A percentile compares a stretch with the other conserved stretches of the same genome.
These are phyloP conservation scores for Wiebesia pumilae DNA, from an alignment of 1,140 invertebrate species.

Conservation along the genomic window DNA sequence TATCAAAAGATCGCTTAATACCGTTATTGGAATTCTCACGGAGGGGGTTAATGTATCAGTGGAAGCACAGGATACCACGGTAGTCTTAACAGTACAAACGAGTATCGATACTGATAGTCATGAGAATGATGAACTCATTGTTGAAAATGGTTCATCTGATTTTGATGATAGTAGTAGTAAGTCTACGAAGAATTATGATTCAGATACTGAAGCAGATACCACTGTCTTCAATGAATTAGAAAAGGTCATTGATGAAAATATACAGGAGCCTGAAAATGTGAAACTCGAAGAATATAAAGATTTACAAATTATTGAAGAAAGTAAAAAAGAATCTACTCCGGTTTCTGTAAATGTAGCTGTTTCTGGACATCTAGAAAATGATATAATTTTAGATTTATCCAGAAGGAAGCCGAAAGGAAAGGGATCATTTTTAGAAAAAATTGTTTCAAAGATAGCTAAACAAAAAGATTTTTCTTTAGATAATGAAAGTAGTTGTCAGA, in stretches of 20 bases:
- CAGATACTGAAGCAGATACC: not conserved
- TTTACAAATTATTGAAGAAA: not conserved
- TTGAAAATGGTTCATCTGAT: constrained; percentile 23
- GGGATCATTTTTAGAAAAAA: constrained; percentile 70
- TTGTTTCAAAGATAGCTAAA: constrained; percentile 71
- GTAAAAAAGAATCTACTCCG: constrained; percentile 18
- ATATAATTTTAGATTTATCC: constrained; percentile 71
- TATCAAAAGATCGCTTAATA: constrained; percentile 67
- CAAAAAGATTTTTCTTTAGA: constrained; percentile 70
- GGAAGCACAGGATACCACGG: constrained; percentile 66
- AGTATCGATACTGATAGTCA: constrained; percentile 53
- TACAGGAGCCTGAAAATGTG: not conserved
- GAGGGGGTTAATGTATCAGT: constrained; percentile 71
- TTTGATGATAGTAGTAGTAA: not conserved
- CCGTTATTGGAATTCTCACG: constrained; percentile 71
- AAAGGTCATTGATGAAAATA: not conserved
- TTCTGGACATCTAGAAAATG: constrained; percentile 58
- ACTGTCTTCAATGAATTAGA: not conserved
- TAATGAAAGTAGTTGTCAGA: constrained; percentile 60
- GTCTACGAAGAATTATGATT: not conserved
- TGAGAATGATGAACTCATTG: constrained; percentile 51
- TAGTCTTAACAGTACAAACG: constrained; percentile 69
- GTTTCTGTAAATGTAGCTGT: not conserved
- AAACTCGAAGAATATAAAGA: constrained; percentile 1
- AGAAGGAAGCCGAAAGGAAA: constrained; percentile 68